Evolutionary conservation across 2,888 invertebrate species (phyloP).

Genomic region (Lasioglossum malachurum): DNA sequence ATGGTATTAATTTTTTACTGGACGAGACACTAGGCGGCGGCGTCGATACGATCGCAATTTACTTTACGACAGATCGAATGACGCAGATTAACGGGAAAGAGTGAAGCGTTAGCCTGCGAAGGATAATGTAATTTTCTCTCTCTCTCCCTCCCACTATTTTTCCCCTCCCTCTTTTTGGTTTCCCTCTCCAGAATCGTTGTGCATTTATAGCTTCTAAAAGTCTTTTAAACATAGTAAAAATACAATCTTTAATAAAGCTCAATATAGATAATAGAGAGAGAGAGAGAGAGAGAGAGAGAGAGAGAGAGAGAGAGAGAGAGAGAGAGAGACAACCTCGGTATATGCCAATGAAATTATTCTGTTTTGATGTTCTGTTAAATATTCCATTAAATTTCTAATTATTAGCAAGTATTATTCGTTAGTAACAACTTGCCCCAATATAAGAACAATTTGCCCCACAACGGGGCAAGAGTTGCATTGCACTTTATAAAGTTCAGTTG

Average conservation of each 20-base stretch:
- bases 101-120: neutral
- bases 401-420: neutral
- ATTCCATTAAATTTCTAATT: too few species aligned
- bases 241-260: neutral
- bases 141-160: neutral
- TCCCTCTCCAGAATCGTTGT: too few species aligned
- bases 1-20: conserved; percentile 27
- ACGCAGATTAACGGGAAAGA: conserved; percentile 30
- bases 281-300: too few species aligned
- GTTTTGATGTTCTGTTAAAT: too few species aligned
- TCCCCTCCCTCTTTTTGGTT: neutral
- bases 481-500: neutral
- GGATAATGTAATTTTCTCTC: neutral
- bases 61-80: conserved; percentile 40
- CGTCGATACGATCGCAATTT: conserved; percentile 31
- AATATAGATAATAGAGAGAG: neutral
- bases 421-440: too few species aligned
- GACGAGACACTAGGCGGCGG: neutral
- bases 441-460: too few species aligned
- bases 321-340: too few species aligned
- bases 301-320: too few species aligned
- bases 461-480: too few species aligned
- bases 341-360: too few species aligned
- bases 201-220: too few species aligned
- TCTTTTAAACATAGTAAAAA: neutral